Evolutionary conservation across 2,113 vertebrate species (phyloP).

Genomic region (Tragulus kanchil): DNA sequence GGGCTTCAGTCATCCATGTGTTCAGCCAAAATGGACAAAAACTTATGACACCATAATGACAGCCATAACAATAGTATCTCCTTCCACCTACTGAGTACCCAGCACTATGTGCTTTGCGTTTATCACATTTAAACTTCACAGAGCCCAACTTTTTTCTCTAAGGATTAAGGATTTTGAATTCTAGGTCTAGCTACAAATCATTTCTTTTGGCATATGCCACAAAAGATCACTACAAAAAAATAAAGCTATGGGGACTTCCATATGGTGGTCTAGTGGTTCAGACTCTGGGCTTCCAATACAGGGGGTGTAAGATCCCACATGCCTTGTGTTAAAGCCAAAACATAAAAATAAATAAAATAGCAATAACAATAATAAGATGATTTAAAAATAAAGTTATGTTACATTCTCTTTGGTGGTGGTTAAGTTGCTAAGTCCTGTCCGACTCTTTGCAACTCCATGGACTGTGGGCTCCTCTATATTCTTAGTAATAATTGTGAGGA

Average conservation of each 20-base stretch:
- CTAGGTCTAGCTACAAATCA: not conserved
- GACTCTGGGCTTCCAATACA: too few species aligned
- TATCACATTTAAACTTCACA: not conserved
- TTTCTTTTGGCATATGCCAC: not conserved
- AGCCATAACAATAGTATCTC: not conserved
- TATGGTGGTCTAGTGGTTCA: too few species aligned
- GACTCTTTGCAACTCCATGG: not conserved
- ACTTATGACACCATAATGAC: not conserved
- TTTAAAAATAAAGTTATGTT: too few species aligned
- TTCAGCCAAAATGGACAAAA: not conserved
- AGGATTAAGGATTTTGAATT: constrained; percentile 28
- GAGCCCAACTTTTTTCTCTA: not conserved
- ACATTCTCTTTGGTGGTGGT: not conserved
- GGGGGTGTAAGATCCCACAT: too few species aligned
- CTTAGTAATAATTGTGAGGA: not conserved
- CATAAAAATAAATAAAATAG: too few species aligned
- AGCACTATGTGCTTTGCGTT: not conserved
- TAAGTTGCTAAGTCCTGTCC: not conserved
- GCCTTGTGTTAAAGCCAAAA: too few species aligned
- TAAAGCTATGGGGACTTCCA: not conserved
- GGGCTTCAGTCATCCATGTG: not conserved
- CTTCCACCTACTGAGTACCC: not conserved
- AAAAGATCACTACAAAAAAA: not conserved
- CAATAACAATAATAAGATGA: too few species aligned
- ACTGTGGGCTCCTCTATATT: not conserved